Evolutionary conservation across 2,797 vertebrate species (phyloP), one percentile per base, ranked within the genome.

Genomic region (Sebastes miniatus): DNA sequence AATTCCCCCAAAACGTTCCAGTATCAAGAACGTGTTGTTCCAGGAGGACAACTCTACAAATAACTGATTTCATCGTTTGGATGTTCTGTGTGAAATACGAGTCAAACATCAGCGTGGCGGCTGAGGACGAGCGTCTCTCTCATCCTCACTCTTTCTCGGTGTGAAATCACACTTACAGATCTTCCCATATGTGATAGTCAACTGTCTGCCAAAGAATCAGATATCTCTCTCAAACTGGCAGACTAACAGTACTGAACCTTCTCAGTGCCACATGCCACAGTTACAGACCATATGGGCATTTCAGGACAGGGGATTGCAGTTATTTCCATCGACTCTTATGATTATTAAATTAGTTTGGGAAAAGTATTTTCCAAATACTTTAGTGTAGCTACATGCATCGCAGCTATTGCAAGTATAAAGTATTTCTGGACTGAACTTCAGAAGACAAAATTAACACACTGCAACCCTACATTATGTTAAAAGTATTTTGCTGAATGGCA

Each of bases 141-240:
- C 47, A 5, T 25, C 63, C 57, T 66, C 39, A 25, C 54, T 83
- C n/a, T 2, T 50, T 71, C 57, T 66, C 47, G 2, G 66, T 50
- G 74, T 83, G 83, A 86, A 70, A n/a, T 86, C 47, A 4, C 81
- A 79, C 79, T 81, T 12, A 14, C 76, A 70, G 71, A 69, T 87
- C 64, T 54, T 36, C 47, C 70, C 80, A 79, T 84, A 85, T 83
- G 84, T 76, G 74, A 79, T 74, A 31, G 75, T 81, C 69, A 62
- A 68, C 70, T 36, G 71, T 69, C 67, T 83, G 77, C 47, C 77
- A 73, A 66, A 67, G 22, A 80, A 74, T 81, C 72, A n/a, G 64
- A 79, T 87, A 36, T 70, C 43, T 68, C 52, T 81, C 68, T 84
- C 27, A 73, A 34, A 81, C 22, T 83, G 69, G 47, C 71, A 76